Evolutionary conservation across 2,888 invertebrate species (phyloP), one percentile per base, ranked within the genome.

Genomic region (Galeruca laticollis): DNA sequence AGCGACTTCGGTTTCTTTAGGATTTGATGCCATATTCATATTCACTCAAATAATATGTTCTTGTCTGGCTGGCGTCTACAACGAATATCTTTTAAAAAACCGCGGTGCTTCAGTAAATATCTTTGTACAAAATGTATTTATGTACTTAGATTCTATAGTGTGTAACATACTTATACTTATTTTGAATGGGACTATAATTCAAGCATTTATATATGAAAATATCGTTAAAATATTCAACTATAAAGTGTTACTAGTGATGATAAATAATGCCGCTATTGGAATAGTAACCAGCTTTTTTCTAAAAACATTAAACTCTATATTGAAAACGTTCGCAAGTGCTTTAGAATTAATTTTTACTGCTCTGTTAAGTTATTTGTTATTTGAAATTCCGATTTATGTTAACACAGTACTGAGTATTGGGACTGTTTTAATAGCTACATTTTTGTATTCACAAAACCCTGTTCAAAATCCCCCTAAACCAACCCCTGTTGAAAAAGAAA

Each of bases 271-370:
- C 0, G 90, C 93, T 0, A 93, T 97, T 52, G 98, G 98, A 35
- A 96, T 98, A 78, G 94, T 96, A 0, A 97, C 97, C 0, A 96
- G 96, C 85, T 94, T 98, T 84, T 98, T 98, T 83, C 87, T 98
- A 26, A 94, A 95, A 84, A 94, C 93, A 79, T 88, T 98, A 79
- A 98, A 98, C 85, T 97, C 97, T 0, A 97, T 98, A 81, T 87
- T 98, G 64, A 98, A 98, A 87, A 97, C 96, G 0, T 98, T 97
- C 86, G 98, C 98, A 0, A 95, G 96, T 86, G 97, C 97, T 13
- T 87, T 98, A 78, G 98, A 98, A 83, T 86, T 98, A 37, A 88
- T 97, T 64, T 93, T 98, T 80, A 97, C 97, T 0, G 97, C 97
- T 0, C 87, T 97, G 13, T 88, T 97, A 0, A 95, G 96, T 79